phyloP scores from a whole-genome alignment of 2,113 vertebrate genomes.

The Xenopus borealis region DNA sequence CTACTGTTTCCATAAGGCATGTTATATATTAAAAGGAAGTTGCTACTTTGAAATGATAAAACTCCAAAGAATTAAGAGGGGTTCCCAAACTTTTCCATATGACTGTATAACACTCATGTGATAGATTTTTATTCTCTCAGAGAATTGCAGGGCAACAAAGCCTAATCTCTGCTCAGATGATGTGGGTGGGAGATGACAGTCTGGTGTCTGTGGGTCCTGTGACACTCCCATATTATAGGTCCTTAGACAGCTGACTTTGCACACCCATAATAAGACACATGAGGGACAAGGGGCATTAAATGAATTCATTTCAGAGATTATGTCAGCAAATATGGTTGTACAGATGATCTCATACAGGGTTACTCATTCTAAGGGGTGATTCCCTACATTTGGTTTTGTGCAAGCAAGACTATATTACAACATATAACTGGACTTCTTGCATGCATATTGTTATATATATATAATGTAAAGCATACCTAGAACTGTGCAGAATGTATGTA shows the following conservation, averaged over 20 bases:
- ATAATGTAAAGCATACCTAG: too few species aligned
- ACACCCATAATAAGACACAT: background rate
- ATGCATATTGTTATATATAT: too few species aligned
- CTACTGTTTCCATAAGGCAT: too few species aligned
- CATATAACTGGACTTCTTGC: too few species aligned
- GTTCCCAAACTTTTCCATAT: too few species aligned
- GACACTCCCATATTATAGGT: background rate
- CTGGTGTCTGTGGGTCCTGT: background rate
- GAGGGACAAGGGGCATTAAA: background rate
- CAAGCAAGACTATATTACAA: too few species aligned
- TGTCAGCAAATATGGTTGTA: background rate
- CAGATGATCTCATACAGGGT: background rate
- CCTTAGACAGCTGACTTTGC: background rate
- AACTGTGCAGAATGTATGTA: too few species aligned
- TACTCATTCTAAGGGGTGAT: background rate
- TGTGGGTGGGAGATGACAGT: conserved; percentile 1
- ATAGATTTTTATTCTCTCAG: background rate
- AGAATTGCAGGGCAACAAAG: background rate
- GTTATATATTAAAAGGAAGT: too few species aligned
- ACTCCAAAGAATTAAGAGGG: too few species aligned
- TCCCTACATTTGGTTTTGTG: background rate
- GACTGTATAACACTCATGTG: background rate
- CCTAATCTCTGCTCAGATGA: background rate
- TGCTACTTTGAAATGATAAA: too few species aligned
- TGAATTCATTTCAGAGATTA: background rate